phyloP scores from a whole-genome alignment of 2,797 vertebrate species.

The Sphaeramia orbicularis region DNA sequence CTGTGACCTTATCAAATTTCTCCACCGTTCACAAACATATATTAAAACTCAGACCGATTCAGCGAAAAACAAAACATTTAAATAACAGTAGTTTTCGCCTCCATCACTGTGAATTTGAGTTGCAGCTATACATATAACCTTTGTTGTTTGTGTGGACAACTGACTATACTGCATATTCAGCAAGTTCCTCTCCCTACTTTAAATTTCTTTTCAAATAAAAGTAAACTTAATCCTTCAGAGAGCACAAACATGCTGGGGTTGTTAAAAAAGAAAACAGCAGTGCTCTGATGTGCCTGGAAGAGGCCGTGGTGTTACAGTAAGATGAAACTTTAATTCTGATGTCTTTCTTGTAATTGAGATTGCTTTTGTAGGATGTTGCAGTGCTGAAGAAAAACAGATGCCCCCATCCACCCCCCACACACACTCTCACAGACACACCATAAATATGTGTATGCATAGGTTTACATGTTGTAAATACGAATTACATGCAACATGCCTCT shows the following conservation, averaged over 20 bases:
- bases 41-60: constrained; percentile 58
- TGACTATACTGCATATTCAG: constrained; percentile 37
- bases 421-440: constrained; percentile 17
- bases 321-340: constrained; percentile 78
- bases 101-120: constrained; percentile 25
- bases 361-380: constrained; percentile 66
- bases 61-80: constrained; percentile 34
- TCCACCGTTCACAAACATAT: constrained; percentile 48
- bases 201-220: constrained; percentile 73
- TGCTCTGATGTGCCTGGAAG: constrained; percentile 64
- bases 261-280: constrained; percentile 68
- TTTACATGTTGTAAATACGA: constrained; percentile 31
- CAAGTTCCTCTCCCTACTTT: constrained; percentile 61
- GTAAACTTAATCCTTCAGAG: constrained; percentile 66
- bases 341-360: constrained; percentile 74
- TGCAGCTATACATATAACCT: constrained; percentile 28
- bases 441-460: constrained; percentile 49
- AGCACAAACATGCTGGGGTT: constrained; percentile 54
- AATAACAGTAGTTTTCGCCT: constrained; percentile 37
- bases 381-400: constrained; percentile 53
- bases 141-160: constrained; percentile 45
- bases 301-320: constrained; percentile 60
- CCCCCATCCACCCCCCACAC: constrained; percentile 22
- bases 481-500: constrained; percentile 27
- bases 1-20: constrained; percentile 14